These are phyloP conservation scores for Diphyllodes magnificus DNA, from an alignment of 2,113 vertebrate species.

Conservation along the genomic window DNA sequence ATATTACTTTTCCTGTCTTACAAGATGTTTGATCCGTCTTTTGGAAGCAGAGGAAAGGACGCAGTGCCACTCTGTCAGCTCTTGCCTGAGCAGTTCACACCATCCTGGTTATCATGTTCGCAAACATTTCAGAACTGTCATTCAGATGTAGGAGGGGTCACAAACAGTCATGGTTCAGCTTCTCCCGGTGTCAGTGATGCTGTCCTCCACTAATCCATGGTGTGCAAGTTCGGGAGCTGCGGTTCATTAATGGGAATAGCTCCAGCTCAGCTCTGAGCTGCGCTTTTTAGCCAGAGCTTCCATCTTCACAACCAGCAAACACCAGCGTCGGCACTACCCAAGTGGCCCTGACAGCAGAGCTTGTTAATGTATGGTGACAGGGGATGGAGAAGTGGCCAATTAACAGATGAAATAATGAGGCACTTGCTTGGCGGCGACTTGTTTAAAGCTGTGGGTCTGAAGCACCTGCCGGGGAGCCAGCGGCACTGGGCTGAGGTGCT, in stretches of 20 bases:
- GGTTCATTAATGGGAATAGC: not conserved
- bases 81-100: not conserved
- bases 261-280: not conserved
- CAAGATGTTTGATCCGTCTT: not conserved
- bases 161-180: not conserved
- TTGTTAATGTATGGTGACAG: not conserved
- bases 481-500: fast-evolving
- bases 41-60: not conserved
- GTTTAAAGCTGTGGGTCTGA: not conserved
- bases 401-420: not conserved
- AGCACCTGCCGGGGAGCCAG: not conserved
- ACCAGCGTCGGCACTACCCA: fast-evolving
- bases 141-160: not conserved
- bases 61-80: not conserved
- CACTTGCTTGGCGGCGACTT: not conserved
- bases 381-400: not conserved
- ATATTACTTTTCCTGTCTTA: not conserved
- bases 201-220: fast-evolving
- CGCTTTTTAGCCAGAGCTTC: not conserved
- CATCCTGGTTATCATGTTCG: not conserved
- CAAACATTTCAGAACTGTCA: not conserved
- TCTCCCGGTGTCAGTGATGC: not conserved
- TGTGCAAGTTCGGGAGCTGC: not conserved
- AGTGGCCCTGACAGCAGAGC: not conserved
- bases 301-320: not conserved